Evolutionary conservation across 1,140 invertebrate genomes (phyloP), one percentile per base, ranked within the genome.

Genomic region (Helicoverpa armigera): DNA sequence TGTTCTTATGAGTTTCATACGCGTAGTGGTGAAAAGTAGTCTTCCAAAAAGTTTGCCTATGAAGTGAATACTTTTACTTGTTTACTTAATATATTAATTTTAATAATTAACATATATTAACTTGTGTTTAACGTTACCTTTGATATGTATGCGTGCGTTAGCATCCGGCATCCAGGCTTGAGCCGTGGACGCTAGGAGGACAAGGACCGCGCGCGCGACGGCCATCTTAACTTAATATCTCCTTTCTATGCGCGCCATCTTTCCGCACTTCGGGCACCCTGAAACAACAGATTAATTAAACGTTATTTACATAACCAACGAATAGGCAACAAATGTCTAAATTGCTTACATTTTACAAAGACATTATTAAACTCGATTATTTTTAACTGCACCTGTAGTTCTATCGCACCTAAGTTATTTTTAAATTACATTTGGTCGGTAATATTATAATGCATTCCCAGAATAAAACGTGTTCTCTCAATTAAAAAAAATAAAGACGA

Each of bases 91-190:
- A 51, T 43, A 50, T 61, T 61, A n/a, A 60, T 10, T 9, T 14
- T 7, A 58, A 5, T 35, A 35, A 43, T 43, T 43, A 7, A 43
- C 5, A 9, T 1, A 43, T 9, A 43, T 9, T 7, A 43, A 43
- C 35, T 43, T 5, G 35, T 43, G 35, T 43, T 43, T 43, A 48
- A 31, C 16, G 86, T 89, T 89, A 95, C 94, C 93, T 89, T 95
- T 95, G 72, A 95, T 87, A 83, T 94, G 89, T 78, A 95, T 94
- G 79, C 92, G 83, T 58, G 94, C 93, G 79, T 92, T 95, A 56
- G 94, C 82, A 86, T 95, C 94, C 53, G 94, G 94, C 94, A 95
- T 95, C 94, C 94, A 95, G 74, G 92, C 94, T 82, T 95, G 94
- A 82, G 91, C 92, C 81, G 93, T 90, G 88, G 94, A 92, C 81